phyloP scores from a whole-genome alignment of 1,140 invertebrate genomes.

The Orchesella cincta region DNA sequence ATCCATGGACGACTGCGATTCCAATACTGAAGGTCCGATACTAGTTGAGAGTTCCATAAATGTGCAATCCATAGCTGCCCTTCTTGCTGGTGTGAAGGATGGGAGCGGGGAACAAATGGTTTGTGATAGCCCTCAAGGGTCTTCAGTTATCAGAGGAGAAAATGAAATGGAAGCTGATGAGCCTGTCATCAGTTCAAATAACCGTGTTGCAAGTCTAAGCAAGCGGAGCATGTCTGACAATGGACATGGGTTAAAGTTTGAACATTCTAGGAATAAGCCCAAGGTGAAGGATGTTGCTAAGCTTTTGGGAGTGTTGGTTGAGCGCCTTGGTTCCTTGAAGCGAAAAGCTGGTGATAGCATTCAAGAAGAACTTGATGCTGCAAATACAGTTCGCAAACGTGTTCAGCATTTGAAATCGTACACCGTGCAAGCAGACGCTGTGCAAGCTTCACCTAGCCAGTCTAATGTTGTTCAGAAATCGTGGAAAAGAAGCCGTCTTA shows the following conservation, averaged over 20 bases:
- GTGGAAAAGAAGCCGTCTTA: constrained; percentile 84
- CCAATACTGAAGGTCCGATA: neutral
- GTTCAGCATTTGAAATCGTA: constrained; percentile 88
- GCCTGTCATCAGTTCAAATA: neutral
- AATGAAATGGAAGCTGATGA: neutral
- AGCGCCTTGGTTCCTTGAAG: constrained; percentile 85
- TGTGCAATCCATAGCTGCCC: neutral
- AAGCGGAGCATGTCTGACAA: neutral
- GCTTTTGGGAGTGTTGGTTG: constrained; percentile 82
- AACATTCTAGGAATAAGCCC: neutral
- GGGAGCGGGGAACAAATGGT: neutral
- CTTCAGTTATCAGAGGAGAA: neutral
- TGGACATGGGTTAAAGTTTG: neutral
- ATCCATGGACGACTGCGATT: neutral
- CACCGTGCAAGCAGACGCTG: constrained; percentile 58
- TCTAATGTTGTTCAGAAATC: neutral
- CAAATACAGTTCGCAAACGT: constrained; percentile 80
- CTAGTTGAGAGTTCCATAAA: neutral
- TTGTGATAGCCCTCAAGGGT: neutral
- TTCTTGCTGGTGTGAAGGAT: neutral
- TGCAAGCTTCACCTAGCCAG: neutral
- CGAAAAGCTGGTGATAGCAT: constrained; percentile 92
- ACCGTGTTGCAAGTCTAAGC: neutral
- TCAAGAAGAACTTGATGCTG: constrained; percentile 75
- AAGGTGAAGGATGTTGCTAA: constrained; percentile 70